A percentile compares a stretch with the other conserved stretches of the same genome.
Conservation (phyloP, 1,140 invertebrate species). For the Cyrtorhinus lividipennis region DNA sequence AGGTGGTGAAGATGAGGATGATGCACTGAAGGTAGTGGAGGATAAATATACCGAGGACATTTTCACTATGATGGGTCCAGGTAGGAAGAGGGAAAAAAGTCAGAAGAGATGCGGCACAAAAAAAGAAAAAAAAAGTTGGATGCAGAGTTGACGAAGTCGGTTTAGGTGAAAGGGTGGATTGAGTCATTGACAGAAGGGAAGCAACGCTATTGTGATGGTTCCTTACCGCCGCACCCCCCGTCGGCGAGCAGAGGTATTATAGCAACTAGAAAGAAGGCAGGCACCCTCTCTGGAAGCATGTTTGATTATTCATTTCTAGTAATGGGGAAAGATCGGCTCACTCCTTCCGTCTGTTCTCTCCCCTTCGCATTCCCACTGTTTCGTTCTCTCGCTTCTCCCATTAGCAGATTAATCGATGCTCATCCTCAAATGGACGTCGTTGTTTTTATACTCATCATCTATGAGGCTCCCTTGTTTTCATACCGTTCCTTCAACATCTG, state of each 20-base stretch:
- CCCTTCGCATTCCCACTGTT: not conserved
- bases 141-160: not conserved
- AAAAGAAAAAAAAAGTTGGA: not conserved
- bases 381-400: slow-evolving; percentile 10
- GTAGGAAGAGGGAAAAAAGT: not conserved
- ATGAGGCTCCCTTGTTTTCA: not conserved
- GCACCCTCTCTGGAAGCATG: not conserved
- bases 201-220: slow-evolving; percentile 16
- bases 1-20: not conserved
- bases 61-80: not conserved
- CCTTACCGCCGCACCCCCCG: not conserved
- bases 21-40: too few relatives aligned
- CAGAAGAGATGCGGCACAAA: not conserved
- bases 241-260: not conserved
- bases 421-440: slow-evolving; percentile 12
- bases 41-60: slow-evolving; percentile 1
- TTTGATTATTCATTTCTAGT: slow-evolving; percentile 20
- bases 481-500: not conserved
- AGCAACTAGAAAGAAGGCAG: not conserved
- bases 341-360: not conserved
- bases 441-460: not conserved
- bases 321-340: slow-evolving; percentile 15
- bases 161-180: not conserved
- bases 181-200: slow-evolving; percentile 11
- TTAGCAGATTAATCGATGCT: slow-evolving; percentile 14